Evolutionary conservation across 2,113 vertebrate genomes (phyloP), one percentile per base, ranked within the genome.

Genomic region (Dipodomys merriami): DNA sequence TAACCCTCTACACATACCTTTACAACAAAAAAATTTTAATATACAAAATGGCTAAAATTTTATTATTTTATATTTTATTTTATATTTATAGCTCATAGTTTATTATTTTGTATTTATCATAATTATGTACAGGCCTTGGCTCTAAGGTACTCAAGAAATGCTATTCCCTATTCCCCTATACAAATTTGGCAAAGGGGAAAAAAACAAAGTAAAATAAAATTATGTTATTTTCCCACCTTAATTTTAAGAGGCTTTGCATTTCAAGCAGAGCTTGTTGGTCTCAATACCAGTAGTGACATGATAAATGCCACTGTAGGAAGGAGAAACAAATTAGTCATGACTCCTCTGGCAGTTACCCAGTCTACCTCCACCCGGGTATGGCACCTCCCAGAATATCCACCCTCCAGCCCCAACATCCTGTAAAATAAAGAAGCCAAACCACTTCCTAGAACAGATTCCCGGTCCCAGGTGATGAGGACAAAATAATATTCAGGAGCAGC

Each of bases 381-480:
- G 35, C 15, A 5, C 57, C 68, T 88, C 69, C 73, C 46, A 91
- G 86, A 95, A 84, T 86, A 82, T 84, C 89, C 91, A 74, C 39
- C 3, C 30, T 62, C 7, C 1, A 92, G 65, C 33, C 81, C 72
- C 44, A 79, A 64, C 29, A 83, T 91, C 79, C 89, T 57, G 0
- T 29, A 86, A 88, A 57, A 35, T 25, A 90, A 79, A 33, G 88
- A 84, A 89, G 6, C 72, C 76, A 91, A 83, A 69, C 23, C 20
- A 83, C 49, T 89, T 94, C 69, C 86, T 88, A 82, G 44, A 83
- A 60, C 44, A 80, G 35, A 94, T 53, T 95, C 69, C 27, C 96
- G 39, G 64, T 91, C 72, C 73, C 27, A 96, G 39, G 64, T 91
- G 68, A 77, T 18, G n/a, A 77, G 72, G 82, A 94, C 72, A 94